Conservation (phyloP, 2,888 invertebrate genomes). For the Palloptera scutellata region DNA sequence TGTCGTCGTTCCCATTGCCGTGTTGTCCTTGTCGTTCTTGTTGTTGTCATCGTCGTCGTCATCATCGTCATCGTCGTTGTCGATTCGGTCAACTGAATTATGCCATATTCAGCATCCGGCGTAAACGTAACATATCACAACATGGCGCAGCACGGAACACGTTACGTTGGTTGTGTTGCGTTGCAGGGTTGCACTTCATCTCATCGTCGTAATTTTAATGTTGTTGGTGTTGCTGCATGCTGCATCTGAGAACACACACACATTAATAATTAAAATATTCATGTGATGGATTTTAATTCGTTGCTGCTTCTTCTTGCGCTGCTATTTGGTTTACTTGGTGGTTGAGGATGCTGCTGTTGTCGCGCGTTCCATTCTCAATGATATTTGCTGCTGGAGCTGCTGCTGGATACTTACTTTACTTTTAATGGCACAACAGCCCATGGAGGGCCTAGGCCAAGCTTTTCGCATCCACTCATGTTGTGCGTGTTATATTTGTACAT, state of each 20-base stretch:
- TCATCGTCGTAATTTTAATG: conserved; percentile 1
- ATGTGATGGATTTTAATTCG: conserved; percentile 45
- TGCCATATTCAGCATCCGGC: conserved; percentile 43
- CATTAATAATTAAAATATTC: conserved; percentile 57
- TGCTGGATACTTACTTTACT: no score
- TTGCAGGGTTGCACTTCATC: background rate
- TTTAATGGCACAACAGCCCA: no score
- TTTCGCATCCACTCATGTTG: no score
- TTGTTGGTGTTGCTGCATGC: conserved; percentile 12
- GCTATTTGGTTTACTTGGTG: conserved; percentile 3
- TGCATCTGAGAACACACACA: conserved; percentile 40
- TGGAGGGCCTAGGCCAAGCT: no score
- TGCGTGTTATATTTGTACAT: no score
- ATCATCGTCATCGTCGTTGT: conserved; percentile 22
- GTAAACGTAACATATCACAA: conserved; percentile 27
- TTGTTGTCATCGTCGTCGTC: background rate
- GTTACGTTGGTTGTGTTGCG: background rate
- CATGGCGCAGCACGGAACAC: no score
- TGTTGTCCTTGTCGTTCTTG: no score
- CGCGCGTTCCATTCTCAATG: no score
- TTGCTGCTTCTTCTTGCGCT: conserved; percentile 28
- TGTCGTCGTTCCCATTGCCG: no score
- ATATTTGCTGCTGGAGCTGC: no score
- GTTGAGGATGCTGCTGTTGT: conserved; percentile 14
- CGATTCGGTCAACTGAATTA: conserved; percentile 51